Evolutionary conservation across 2,113 vertebrate species (phyloP), one percentile per base, ranked within the genome.

Genomic region (Cryptotis parvus): DNA sequence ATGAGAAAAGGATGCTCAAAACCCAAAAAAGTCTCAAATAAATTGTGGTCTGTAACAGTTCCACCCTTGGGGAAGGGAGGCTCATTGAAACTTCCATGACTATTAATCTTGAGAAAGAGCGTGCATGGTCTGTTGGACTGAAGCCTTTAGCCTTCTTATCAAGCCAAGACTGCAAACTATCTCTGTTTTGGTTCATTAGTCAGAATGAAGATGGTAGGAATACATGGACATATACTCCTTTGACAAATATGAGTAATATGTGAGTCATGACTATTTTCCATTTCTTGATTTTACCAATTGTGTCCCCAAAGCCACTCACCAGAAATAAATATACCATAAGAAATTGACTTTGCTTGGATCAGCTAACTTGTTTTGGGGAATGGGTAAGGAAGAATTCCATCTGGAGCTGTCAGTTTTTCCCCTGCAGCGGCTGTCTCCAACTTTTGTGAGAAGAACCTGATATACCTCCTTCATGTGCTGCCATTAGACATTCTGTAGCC

Each of bases 81-180:
- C 81, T 35, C 31, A 0, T 39, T 27, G 68, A 87, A 94, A 94
- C 94, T 94, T 96, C 91, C 70, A 73, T 83, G 79, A 41, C 31
- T 95, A 61, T 91, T 94, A 95, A 90, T 90, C 79, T 65, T 95
- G 95, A 95, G 83, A 72, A 49, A 94, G 16, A 79, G 12, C 91
- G 92, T 66, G 5, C 39, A 27, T 35, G 9, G 16, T 85, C 39
- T 52, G 35, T 96, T 96, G 92, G 74, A 91, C 58, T 37, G 29
- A 77, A 68, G 82, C 90, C 87, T 73, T 8, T 79, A 9, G 18
- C 31, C 74, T 11, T 92, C 41, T 95, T 91, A 69, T 73, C 69
- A 73, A 94, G 52, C 49, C 58, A 84, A 29, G 45, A 41, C 31
- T 76, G 29, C 20, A 11, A 75, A 91, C 26, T 49, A 45, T 92